Evolutionary conservation across 1,140 invertebrate genomes (phyloP), one percentile per base, ranked within the genome.

Genomic region (Papilio glaucus): DNA sequence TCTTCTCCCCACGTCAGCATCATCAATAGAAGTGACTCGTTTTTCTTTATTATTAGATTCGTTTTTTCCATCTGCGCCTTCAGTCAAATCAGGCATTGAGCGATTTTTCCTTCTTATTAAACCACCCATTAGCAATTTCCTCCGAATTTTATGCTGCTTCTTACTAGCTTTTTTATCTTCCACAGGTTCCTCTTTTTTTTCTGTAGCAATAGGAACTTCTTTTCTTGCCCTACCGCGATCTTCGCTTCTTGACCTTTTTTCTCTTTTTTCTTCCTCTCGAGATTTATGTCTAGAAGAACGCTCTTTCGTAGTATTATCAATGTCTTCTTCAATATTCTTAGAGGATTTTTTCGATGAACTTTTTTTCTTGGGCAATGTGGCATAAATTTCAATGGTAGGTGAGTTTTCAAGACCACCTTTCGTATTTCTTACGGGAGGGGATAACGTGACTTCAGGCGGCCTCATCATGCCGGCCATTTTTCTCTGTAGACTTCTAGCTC

Each of bases 81-180:
- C 97, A 1, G 97, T 95, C 15, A 98, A 92, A 94, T 98, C 98
- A 0, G 98, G 98, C 96, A 98, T 97, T 72, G 97, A 98, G 74
- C 97, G 93, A 87, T 98, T 98, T 89, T 98, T 98, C 37, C 97
- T 94, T 76, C 96, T 95, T 38, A 98, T 98, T 67, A 98, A 93
- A 1, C 97, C 97, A 26, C 97, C 97, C 97, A 98, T 98, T 0
- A 98, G 83, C 0, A 98, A 82, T 89, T 98, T 98, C 84, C 97
- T 94, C 29, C 97, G 92, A 49, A 98, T 97, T 92, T 98, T 98
- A 84, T 98, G 97, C 85, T 98, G 97, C 79, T 98, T 98, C 83
- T 98, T 98, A 13, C 95, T 95, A 45, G 96, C 94, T 82, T 97
- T 97, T 68, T 95, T 94, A 73, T 97, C 96, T 80, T 95, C 94